Conservation (phyloP, 2,888 invertebrate genomes). For the Nasonia oneida region DNA sequence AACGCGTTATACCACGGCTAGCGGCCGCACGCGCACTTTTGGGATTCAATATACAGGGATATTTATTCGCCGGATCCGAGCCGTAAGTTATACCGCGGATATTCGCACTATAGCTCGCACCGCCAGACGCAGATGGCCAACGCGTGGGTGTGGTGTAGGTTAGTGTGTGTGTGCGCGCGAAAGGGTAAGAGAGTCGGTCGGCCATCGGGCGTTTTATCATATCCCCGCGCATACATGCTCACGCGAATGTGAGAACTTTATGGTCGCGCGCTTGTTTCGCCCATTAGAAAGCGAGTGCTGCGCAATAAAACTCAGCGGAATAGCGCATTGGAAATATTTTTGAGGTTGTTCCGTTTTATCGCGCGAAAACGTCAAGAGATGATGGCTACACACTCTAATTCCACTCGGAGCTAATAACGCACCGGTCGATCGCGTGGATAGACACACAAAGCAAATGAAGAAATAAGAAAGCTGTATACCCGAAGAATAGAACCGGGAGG, state of each 20-base stretch:
- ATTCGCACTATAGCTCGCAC: slow-evolving; percentile 21
- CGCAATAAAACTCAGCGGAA: slow-evolving; percentile 23
- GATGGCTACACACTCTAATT: background rate
- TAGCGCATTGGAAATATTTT: slow-evolving; percentile 15
- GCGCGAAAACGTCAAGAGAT: background rate
- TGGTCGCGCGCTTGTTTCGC: slow-evolving; percentile 19
- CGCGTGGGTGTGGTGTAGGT: background rate
- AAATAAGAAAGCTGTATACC: background rate
- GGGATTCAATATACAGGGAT: slow-evolving; percentile 57
- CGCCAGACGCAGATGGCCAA: slow-evolving; percentile 51
- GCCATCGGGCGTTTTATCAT: slow-evolving; percentile 31
- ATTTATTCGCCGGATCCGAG: slow-evolving; percentile 52
- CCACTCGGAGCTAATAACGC: background rate
- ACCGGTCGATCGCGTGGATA: background rate
- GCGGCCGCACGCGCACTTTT: slow-evolving; percentile 42
- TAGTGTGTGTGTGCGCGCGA: background rate
- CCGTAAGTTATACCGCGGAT: slow-evolving; percentile 40
- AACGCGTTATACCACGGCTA: slow-evolving; percentile 19
- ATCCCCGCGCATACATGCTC: background rate
- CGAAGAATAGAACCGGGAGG: background rate
- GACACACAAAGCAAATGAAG: background rate
- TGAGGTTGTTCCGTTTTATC: background rate
- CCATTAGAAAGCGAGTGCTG: slow-evolving; percentile 38
- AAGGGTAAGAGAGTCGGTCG: background rate
- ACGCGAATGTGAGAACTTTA: slow-evolving; percentile 22